Conservation (phyloP, 1,140 invertebrate genomes). For the Anagrus nilaparvatae region DNA sequence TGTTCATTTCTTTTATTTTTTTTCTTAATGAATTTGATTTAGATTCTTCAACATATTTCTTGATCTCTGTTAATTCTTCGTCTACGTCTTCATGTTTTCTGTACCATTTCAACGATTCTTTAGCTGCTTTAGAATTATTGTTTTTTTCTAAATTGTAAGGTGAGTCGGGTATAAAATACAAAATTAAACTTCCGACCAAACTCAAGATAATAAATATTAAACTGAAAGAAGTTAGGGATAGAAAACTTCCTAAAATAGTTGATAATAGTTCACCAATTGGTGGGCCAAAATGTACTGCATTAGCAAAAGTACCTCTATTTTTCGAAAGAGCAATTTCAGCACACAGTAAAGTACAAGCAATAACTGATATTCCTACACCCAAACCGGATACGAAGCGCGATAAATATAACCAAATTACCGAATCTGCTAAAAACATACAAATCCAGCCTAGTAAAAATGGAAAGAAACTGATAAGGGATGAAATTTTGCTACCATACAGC, state of each 20-base stretch:
- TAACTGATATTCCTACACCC: constrained; percentile 55
- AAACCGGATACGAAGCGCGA: constrained; percentile 49
- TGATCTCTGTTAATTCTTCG: constrained; percentile 1
- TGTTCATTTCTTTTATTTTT: too few species aligned
- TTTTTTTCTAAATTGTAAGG: constrained; percentile 54
- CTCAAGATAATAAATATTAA: constrained; percentile 54
- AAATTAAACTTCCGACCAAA: constrained; percentile 55
- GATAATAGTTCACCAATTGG: constrained; percentile 57
- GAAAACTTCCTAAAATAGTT: constrained; percentile 52
- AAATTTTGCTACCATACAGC: constrained; percentile 54
- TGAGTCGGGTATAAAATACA: constrained; percentile 57
- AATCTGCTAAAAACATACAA: constrained; percentile 31
- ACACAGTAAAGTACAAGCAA: constrained; percentile 53
- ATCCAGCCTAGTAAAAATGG: constrained; percentile 54
- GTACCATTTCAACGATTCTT: constrained; percentile 30
- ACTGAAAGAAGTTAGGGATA: constrained; percentile 46
- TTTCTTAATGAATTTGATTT: constrained; percentile 23
- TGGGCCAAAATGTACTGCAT: constrained; percentile 10
- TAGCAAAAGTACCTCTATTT: background rate
- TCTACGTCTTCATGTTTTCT: constrained; percentile 1
- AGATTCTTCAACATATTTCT: constrained; percentile 1
- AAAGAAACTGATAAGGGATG: constrained; percentile 48
- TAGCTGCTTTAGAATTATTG: constrained; percentile 47
- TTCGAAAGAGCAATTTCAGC: constrained; percentile 53
- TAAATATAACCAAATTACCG: constrained; percentile 44